These are phyloP conservation scores for Saimiri boliviensis DNA, from an alignment of 2,113 vertebrate genomes.

Conservation along the genomic window DNA sequence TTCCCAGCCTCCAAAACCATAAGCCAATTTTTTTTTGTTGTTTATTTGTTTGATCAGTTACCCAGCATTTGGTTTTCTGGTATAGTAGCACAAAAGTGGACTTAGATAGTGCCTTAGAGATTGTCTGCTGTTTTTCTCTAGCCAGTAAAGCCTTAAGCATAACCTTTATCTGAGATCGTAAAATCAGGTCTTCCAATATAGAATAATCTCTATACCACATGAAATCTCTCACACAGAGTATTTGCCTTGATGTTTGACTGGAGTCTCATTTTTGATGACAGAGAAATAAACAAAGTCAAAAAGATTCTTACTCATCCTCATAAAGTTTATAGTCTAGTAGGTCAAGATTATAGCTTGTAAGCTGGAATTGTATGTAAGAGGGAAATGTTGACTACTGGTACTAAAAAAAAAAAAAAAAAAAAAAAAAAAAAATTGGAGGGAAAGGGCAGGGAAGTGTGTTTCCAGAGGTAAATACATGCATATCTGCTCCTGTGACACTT, in stretches of 20 bases:
- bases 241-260: neutral
- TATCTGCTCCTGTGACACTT: neutral
- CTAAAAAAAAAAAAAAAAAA: too few relatives aligned
- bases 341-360: neutral
- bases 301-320: neutral
- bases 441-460: neutral
- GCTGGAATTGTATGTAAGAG: neutral
- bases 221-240: neutral
- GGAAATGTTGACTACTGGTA: neutral
- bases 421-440: neutral
- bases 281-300: neutral
- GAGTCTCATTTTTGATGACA: neutral
- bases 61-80: neutral
- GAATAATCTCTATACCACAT: neutral
- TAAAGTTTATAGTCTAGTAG: neutral
- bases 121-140: neutral
- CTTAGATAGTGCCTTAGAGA: neutral
- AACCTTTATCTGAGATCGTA: neutral
- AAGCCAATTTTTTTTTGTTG: neutral
- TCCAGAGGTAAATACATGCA: too few relatives aligned
- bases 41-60: neutral
- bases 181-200: neutral
- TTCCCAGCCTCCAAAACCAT: neutral
- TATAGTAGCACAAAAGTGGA: neutral
- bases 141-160: neutral